A percentile compares a stretch with the other conserved stretches of the same genome.
Evolutionary conservation across 2,888 invertebrate species (phyloP).

Genomic region (Drosophila merina): DNA sequence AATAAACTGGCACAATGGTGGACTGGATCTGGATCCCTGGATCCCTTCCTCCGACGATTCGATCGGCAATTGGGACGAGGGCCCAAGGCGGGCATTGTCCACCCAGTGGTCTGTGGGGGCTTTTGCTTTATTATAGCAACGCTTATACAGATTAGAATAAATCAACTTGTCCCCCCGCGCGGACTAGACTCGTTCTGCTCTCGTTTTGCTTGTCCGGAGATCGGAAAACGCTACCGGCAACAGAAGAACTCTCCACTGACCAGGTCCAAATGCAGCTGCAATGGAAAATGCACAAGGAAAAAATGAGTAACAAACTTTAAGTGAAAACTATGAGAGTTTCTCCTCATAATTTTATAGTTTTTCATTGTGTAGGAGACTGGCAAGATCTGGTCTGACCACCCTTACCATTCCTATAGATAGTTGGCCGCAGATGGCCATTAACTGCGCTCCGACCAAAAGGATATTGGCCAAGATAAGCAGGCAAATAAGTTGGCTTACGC

Average conservation of each 20-base stretch:
- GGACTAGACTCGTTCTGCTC: conserved; percentile 15
- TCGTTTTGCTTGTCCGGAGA: conserved; percentile 41
- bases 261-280: conserved; percentile 54
- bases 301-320: no score
- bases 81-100: conserved; percentile 71
- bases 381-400: conserved; percentile 18
- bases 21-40: not conserved
- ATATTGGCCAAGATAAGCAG: conserved; percentile 69
- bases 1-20: conserved; percentile 31
- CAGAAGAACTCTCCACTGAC: conserved; percentile 55
- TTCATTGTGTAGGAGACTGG: conserved; percentile 9
- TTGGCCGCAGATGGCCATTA: conserved; percentile 49
- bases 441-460: conserved; percentile 56
- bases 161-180: conserved; percentile 61
- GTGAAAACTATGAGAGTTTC: no score
- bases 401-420: conserved; percentile 29
- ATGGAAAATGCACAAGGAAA: conserved; percentile 13
- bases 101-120: conserved; percentile 59
- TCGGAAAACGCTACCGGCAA: conserved; percentile 74
- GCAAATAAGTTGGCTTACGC: conserved; percentile 58
- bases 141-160: conserved; percentile 80
- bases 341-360: no score
- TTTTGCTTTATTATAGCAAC: conserved; percentile 78
- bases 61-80: conserved; percentile 70
- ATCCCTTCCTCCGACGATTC: conserved; percentile 5